Percentiles rank a stretch among this genome's conserved stretches.
Evolutionary conservation across 2,797 vertebrate species (phyloP).

Genomic region (Paguma larvata): DNA sequence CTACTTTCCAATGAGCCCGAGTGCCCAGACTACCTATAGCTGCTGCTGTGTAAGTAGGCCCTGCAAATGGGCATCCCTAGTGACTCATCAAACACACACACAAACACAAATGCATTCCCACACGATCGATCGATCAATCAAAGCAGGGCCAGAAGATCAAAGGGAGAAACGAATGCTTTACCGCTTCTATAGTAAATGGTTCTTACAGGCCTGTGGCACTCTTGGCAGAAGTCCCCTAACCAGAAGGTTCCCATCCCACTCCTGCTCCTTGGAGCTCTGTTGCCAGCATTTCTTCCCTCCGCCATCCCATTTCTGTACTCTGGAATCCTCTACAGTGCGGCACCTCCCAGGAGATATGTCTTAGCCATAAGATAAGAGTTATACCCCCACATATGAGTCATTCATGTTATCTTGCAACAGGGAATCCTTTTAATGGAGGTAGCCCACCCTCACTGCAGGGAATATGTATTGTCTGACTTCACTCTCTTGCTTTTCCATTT

Average conservation of each 20-base stretch:
- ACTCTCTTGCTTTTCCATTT: slow-evolving; percentile 36
- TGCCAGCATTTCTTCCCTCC: not conserved
- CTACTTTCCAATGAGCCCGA: not conserved
- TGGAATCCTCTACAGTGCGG: not conserved
- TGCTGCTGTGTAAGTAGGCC: not conserved
- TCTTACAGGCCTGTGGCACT: not conserved
- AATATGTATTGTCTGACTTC: not conserved
- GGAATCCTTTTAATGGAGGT: not conserved
- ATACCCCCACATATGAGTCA: not conserved
- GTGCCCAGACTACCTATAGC: not conserved
- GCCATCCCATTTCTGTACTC: not conserved
- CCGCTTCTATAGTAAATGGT: slow-evolving; percentile 16
- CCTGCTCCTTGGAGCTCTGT: not conserved
- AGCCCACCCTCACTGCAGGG: not conserved
- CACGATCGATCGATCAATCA: not conserved
- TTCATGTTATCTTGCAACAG: not conserved
- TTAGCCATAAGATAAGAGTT: slow-evolving; percentile 11
- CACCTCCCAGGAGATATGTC: not conserved
- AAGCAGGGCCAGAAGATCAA: slow-evolving; percentile 56
- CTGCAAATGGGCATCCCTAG: not conserved
- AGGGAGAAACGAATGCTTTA: slow-evolving; percentile 4
- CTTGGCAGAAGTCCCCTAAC: not conserved
- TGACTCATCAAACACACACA: slow-evolving; percentile 37
- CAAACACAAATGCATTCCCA: not conserved
- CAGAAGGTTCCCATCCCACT: not conserved